Conservation (phyloP, 2,888 invertebrate species). For the Acholoe squamosa region DNA sequence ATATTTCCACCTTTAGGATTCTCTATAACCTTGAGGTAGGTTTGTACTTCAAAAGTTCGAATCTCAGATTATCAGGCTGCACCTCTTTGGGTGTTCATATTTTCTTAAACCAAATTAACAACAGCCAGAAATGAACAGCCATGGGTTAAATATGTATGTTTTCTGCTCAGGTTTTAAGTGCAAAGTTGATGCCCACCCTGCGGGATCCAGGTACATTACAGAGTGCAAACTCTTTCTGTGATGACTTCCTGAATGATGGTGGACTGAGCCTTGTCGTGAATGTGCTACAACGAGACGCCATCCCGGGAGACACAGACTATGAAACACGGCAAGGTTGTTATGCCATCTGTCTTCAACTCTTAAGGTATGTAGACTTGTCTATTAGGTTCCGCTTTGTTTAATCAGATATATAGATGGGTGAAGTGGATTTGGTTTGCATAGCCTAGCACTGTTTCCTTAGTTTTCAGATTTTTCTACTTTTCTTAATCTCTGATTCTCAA, state of each 20-base stretch:
- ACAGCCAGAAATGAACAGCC: too few relatives aligned
- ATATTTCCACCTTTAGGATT: constrained; percentile 84
- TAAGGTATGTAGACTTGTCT: constrained; percentile 77
- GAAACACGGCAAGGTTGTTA: constrained; percentile 84
- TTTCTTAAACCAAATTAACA: too few relatives aligned
- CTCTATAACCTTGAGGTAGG: constrained; percentile 84
- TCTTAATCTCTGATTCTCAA: too few relatives aligned
- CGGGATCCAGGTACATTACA: constrained; percentile 79
- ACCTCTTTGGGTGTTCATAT: too few relatives aligned
- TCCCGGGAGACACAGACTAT: constrained; percentile 83
- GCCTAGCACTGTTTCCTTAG: too few relatives aligned
- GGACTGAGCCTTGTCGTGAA: constrained; percentile 83
- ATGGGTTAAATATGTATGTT: not conserved
- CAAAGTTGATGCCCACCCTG: constrained; percentile 83
- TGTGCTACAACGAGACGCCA: constrained; percentile 83
- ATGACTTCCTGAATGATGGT: constrained; percentile 83
- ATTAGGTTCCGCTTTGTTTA: not conserved
- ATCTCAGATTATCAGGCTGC: too few relatives aligned
- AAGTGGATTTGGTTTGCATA: not conserved
- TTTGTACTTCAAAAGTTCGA: not conserved
- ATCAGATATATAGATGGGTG: not conserved
- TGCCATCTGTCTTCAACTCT: constrained; percentile 83
- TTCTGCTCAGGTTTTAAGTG: constrained; percentile 82
- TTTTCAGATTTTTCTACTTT: constrained; percentile 27
- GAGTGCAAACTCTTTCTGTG: constrained; percentile 82